Conservation (phyloP, 2,797 vertebrate genomes). For the Pangasius djambal region DNA sequence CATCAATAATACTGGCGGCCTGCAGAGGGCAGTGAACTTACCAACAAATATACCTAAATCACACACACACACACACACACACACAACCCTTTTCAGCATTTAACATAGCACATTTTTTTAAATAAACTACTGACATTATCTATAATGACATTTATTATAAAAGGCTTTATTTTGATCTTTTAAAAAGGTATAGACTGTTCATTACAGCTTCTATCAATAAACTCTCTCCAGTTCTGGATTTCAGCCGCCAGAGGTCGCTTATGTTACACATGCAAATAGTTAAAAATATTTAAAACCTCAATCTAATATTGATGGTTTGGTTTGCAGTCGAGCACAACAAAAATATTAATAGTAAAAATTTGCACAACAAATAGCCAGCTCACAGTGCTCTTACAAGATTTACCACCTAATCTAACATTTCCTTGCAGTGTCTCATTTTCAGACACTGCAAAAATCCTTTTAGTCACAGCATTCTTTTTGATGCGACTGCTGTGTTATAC, state of each 20-base stretch:
- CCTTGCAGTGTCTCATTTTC: not conserved
- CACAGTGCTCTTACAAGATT: not conserved
- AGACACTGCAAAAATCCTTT: not conserved
- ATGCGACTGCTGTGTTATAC: not conserved
- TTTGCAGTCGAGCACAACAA: not conserved
- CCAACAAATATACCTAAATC: not conserved
- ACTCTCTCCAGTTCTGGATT: not conserved
- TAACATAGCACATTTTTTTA: not conserved
- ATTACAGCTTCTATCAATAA: not conserved
- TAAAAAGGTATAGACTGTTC: not conserved
- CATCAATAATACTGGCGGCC: not conserved
- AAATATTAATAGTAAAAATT: not conserved
- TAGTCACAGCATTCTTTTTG: not conserved
- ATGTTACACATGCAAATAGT: not conserved
- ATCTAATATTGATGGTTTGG: not conserved
- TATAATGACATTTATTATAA: not conserved
- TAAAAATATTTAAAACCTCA: not conserved
- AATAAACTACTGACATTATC: not conserved
- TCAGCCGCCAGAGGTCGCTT: slow-evolving; percentile 49
- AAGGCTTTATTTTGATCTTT: not conserved
- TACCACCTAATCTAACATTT: not conserved
- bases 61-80: not conserved
- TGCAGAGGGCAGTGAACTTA: slow-evolving; percentile 1
- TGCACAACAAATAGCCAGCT: not conserved
- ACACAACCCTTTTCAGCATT: not conserved